Base-by-base conservation (phyloP, 2,797 vertebrate species). In the Tiaroga cobitis region DNA sequence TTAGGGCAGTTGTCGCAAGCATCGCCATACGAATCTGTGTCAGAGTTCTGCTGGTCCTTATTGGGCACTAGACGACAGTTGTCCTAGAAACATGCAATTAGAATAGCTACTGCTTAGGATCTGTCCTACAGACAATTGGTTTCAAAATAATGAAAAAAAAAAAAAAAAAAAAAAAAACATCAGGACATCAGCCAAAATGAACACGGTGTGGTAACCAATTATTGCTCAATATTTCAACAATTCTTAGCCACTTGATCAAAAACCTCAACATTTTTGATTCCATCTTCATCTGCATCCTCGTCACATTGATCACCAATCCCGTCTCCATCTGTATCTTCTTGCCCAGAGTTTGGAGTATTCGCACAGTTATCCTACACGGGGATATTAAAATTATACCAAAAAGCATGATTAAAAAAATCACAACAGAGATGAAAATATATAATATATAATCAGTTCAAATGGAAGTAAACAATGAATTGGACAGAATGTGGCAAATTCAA, bases 191-290 rank as follows among this genome's bases (percentile, higher is more conserved):
- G 43, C 13, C 29, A 1, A 68, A 18, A 32, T 68, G 19, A 51
- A 68, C n/a, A 9, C 5, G 37, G 13, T 24, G 43, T 51, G 32
- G 13, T 26, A 37, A 69, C 13, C 24, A n/a, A 29, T 41, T 2
- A 15, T 56, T 72, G 7, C 67, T 80, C 4, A 51, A 51, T 65
- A 41, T 37, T 51, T 69, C 1, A 69, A 51, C 3, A 81, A 69
- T 10, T 41, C 15, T n/a, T 39, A 5, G 19, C 43, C 15, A 34
- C 16, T 49, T 54, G 9, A 82, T 51, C 90, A 80, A 29, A 15
- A n/a, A 98, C 98, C 98, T 99, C 97, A 10, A 99, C 96, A 0
- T 99, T 99, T 87, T 97, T 98, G 90, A 99, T 97, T 0, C 97
- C 97, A 0, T 99, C 98, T 0, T 97, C 98, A 0, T 99, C 98